phyloP scores from a whole-genome alignment of 2,888 invertebrate species.

The Cheilosia pagana region DNA sequence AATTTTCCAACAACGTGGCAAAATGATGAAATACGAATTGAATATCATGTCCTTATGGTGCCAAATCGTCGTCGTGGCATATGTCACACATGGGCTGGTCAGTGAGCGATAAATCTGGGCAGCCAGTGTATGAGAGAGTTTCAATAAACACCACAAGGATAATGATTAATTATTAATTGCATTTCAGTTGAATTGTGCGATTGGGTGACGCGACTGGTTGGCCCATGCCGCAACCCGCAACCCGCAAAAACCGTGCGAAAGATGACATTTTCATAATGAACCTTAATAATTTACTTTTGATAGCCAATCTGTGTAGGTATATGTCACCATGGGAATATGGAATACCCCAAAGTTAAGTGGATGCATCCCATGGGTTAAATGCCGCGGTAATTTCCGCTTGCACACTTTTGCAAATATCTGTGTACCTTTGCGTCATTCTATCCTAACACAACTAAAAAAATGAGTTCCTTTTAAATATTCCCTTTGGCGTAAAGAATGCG shows the following conservation, averaged over 20 bases:
- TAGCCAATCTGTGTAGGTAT: slow-evolving; percentile 9
- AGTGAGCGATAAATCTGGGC: slow-evolving; percentile 51
- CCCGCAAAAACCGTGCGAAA: neutral
- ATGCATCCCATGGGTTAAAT: slow-evolving; percentile 11
- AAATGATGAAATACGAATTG: slow-evolving; percentile 57
- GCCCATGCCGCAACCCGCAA: neutral
- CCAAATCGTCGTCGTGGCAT: slow-evolving; percentile 46
- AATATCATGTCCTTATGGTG: slow-evolving; percentile 52
- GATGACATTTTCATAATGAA: slow-evolving; percentile 33
- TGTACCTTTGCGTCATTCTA: neutral
- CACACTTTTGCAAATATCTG: neutral
- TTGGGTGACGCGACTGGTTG: neutral
- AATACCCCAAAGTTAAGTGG: slow-evolving; percentile 14
- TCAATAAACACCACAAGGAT: slow-evolving; percentile 57
- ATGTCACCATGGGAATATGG: neutral
- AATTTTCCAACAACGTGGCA: slow-evolving; percentile 35
- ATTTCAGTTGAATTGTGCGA: slow-evolving; percentile 25
- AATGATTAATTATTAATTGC: slow-evolving; percentile 70
- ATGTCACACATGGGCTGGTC: slow-evolving; percentile 53
- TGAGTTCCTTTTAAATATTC: slow-evolving; percentile 45
- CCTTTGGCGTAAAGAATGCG: slow-evolving; percentile 31
- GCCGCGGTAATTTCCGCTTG: slow-evolving; percentile 21
- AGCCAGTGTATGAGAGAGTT: slow-evolving; percentile 38
- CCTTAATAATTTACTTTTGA: slow-evolving; percentile 56
- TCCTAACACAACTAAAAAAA: slow-evolving; percentile 6